Evolutionary conservation across 2,888 invertebrate species (phyloP), one percentile per base, ranked within the genome.

Genomic region (Azorinus chamasolen): DNA sequence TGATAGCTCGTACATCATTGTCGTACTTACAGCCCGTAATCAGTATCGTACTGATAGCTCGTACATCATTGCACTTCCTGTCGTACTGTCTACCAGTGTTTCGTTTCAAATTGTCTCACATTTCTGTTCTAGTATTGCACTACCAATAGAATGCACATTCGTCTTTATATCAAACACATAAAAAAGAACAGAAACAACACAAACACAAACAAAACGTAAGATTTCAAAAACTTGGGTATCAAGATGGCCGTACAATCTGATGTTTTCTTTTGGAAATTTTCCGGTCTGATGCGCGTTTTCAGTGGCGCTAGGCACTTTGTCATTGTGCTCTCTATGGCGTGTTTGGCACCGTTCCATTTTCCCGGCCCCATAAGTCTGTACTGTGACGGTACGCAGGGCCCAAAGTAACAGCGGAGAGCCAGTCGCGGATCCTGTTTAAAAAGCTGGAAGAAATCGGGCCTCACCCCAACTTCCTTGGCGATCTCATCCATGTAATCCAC

Each of bases 401-500:
- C 91, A 68, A 90, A 85, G 48, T 85, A 83, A 65, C 91, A 92
- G 2, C 89, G 76, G 4, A 89, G 16, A 3, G 91, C 91, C 45
- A 92, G 66, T 10, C 48, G 37, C 0, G 90, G 90, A 45, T 90
- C 90, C 27, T 83, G 63, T 14, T 69, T 37, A 57, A 89, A 77
- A 41, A 91, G 70, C 20, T 55, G 51, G 48, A 64, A 59, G n/a
- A 92, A 50, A 61, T 88, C 72, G 2, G 92, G 92, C 43, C 79
- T 80, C 2, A 74, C 89, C 1, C 90, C 91, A 25, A 92, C 86
- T 61, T 87, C 65, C 4, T 64, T 39, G 1, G 91, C 91, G 8
- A 92, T 79, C 22, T 89, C 87, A 75, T 92, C 92, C 92, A 92
- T 92, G 77, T 90, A 89, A 2, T 86, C 82, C 6, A 92, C 88